phyloP scores from a whole-genome alignment of 2,797 vertebrate species.

The Tapera naevia region DNA sequence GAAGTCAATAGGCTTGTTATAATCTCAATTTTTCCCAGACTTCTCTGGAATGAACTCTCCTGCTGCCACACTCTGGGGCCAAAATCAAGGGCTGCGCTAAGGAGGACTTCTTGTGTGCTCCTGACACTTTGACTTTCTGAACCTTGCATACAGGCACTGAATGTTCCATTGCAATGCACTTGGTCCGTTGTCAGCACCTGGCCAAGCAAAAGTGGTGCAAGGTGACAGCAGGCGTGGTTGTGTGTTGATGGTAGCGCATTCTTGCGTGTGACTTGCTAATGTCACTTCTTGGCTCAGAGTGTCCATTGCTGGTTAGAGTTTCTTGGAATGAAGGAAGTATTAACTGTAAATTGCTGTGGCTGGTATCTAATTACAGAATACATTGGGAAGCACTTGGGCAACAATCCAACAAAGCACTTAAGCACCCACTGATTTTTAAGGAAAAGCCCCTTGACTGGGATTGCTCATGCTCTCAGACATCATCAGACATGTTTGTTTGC shows the following conservation, averaged over 20 bases:
- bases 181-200: background rate
- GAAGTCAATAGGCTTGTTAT: background rate
- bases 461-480: background rate
- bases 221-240: background rate
- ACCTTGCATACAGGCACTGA: background rate
- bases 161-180: background rate
- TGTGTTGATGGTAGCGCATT: background rate
- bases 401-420: conserved; percentile 57
- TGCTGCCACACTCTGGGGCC: background rate
- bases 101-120: background rate
- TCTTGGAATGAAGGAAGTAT: conserved; percentile 56
- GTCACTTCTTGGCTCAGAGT: background rate
- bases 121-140: background rate
- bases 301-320: conserved; percentile 9
- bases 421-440: conserved; percentile 48
- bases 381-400: conserved; percentile 18
- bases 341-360: conserved; percentile 48
- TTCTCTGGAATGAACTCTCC: background rate
- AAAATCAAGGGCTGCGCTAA: background rate
- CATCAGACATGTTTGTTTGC: background rate
- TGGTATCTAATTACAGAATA: conserved; percentile 42
- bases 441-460: conserved; percentile 13
- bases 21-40: background rate
- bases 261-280: background rate
- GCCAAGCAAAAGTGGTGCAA: background rate